Conservation (phyloP, 35 echinoderm and acorn worm genomes). For the Strongylocentrotus purpuratus region DNA sequence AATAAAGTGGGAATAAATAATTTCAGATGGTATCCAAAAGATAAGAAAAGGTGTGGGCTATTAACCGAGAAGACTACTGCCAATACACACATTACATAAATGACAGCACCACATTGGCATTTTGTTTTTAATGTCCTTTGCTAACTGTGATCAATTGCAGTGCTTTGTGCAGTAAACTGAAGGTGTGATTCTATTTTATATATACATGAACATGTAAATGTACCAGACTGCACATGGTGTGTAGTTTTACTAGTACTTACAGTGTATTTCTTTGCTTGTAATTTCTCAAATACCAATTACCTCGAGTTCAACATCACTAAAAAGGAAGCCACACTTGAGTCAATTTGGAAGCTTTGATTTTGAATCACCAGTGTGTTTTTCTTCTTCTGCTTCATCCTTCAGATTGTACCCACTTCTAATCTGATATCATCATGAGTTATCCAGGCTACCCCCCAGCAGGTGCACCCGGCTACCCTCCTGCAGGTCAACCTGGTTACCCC, state of each 20-base stretch:
- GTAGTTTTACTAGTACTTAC: too few species aligned
- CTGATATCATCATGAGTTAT: slow-evolving; percentile 27
- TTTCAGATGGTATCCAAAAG: background rate
- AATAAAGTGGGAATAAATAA: background rate
- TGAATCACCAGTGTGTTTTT: background rate
- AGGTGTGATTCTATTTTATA: too few species aligned
- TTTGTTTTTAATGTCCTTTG: background rate
- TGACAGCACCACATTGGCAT: background rate
- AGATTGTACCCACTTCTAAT: background rate
- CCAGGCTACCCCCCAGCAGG: slow-evolving; percentile 41
- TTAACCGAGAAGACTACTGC: background rate
- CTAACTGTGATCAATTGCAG: too few species aligned
- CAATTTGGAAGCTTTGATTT: too few species aligned
- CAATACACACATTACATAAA: background rate
- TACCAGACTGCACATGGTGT: too few species aligned
- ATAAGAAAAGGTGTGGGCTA: background rate
- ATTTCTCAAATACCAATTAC: too few species aligned
- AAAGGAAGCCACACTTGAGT: too few species aligned
- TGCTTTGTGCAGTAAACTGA: too few species aligned
- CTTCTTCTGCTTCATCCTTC: background rate
- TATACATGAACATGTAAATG: too few species aligned
- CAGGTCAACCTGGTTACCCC: slow-evolving; percentile 23
- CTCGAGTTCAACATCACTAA: too few species aligned
- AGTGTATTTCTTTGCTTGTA: too few species aligned
- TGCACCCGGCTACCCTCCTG: slow-evolving; percentile 30